phyloP scores from a whole-genome alignment of 2,888 invertebrate species.

The Syrphus vitripennis region DNA sequence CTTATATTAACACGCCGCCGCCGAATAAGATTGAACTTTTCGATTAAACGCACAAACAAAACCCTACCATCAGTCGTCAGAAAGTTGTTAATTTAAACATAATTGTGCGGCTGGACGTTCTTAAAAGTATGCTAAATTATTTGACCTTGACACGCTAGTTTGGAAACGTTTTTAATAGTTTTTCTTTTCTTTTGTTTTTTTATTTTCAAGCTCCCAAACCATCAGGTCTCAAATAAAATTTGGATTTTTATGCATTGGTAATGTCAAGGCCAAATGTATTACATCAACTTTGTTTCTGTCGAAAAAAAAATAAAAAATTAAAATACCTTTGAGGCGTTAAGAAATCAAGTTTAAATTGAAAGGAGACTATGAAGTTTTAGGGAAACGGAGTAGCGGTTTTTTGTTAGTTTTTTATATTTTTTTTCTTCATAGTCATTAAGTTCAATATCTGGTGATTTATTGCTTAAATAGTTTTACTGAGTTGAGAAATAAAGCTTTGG shows the following conservation, averaged over 20 bases:
- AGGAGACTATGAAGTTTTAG: slow-evolving; percentile 30
- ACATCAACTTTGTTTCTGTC: slow-evolving; percentile 7
- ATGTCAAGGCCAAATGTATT: slow-evolving; percentile 45
- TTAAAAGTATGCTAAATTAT: slow-evolving; percentile 17
- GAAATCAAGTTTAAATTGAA: slow-evolving; percentile 23
- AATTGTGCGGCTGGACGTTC: background rate
- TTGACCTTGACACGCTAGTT: slow-evolving; percentile 26
- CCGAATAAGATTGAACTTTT: slow-evolving; percentile 3
- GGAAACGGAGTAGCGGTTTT: slow-evolving; percentile 14
- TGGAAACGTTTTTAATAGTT: slow-evolving; percentile 3
- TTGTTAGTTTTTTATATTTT: background rate
- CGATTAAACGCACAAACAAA: background rate
- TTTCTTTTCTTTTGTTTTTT: background rate
- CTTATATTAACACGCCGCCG: background rate
- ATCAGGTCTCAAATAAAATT: background rate
- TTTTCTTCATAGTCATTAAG: background rate
- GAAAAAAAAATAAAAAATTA: no score
- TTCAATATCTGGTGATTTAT: slow-evolving; percentile 6
- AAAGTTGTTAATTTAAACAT: background rate
- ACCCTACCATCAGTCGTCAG: background rate
- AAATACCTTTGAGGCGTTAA: slow-evolving; percentile 29
- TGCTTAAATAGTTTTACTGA: background rate
- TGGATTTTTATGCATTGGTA: slow-evolving; percentile 25
- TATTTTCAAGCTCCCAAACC: background rate
- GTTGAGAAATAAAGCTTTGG: slow-evolving; percentile 11